Evolutionary conservation across 2,888 invertebrate genomes (phyloP).

Genomic region (Amiota mariae): DNA sequence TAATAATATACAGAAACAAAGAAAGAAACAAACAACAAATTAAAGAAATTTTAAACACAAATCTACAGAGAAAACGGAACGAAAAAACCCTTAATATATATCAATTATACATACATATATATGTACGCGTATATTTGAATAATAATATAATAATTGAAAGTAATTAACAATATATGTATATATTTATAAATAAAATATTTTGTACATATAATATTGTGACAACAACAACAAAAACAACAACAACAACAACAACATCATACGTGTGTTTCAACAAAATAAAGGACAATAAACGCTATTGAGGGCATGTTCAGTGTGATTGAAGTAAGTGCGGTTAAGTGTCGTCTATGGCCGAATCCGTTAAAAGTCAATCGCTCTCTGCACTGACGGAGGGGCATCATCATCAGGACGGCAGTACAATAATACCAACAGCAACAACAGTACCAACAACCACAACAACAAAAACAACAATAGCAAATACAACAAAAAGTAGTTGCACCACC

Average conservation of each 20-base stretch:
- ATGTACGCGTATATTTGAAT: background rate
- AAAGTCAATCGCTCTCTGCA: constrained; percentile 83
- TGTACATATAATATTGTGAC: background rate
- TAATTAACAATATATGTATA: background rate
- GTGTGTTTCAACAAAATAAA: constrained; percentile 35
- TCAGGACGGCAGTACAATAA: constrained; percentile 64
- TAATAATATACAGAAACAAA: too few relatives aligned
- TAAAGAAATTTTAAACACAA: background rate
- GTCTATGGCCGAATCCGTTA: constrained; percentile 94
- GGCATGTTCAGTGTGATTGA: constrained; percentile 74
- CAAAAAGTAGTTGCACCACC: constrained; percentile 29
- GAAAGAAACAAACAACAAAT: background rate
- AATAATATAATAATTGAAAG: constrained; percentile 1
- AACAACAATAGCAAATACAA: constrained; percentile 29
- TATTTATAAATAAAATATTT: background rate
- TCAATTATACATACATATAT: too few relatives aligned
- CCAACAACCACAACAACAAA: constrained; percentile 42
- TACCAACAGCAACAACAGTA: constrained; percentile 50
- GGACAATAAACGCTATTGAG: constrained; percentile 54
- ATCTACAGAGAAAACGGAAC: too few relatives aligned
- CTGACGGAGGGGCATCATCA: constrained; percentile 79
- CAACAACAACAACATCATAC: background rate
- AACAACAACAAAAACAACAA: too few relatives aligned
- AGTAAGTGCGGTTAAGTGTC: constrained; percentile 83
- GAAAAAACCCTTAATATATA: too few relatives aligned